Evolutionary conservation across 2,797 vertebrate genomes (phyloP), one percentile per base, ranked within the genome.

Genomic region (Melopsittacus undulatus): DNA sequence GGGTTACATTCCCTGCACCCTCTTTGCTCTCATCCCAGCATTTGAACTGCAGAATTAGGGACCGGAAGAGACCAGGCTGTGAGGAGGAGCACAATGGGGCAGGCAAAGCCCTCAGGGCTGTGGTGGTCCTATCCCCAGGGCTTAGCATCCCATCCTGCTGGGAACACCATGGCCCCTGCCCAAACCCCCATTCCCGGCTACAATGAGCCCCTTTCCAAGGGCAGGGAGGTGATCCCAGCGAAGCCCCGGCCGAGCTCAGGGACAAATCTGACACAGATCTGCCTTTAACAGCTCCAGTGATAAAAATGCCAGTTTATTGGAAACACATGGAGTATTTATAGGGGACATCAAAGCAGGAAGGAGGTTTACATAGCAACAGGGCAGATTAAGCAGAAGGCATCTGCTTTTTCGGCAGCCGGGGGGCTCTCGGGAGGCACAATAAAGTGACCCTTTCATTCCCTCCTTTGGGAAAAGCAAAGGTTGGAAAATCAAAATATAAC

Each of bases 291-390:
- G 95, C 92, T 94, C 83, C 78, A 92, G 94, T 43, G 89, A 91
- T 96, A 96, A 97, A 96, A 95, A 94, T 23, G 79, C 92, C 86
- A 70, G 62, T 92, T 97, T 96, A 97, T 96, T 96, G 94, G 95
- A 97, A 97, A 97, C 97, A 97, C 94, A 97, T 97, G 97, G 96
- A 90, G 92, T 63, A 94, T 97, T 96, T 96, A 90, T 73, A 96
- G 92, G 91, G 90, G 87, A 97, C 96, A 97, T 97, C 96, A 97
- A 97, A 97, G 97, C 64, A 20, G 88, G 77, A 9, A 81, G 79
- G 94, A 91, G 93, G 92, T 97, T 97, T 96, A 97, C 96, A 96
- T 75, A 96, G 95, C 96, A 97, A 91, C 94, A 88, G 97, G 95
- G 48, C 95, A 89, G 95, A 95, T 97, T 96, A 94, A 90, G 96